Base-by-base conservation (phyloP, 2,888 invertebrate genomes). In the Pheosia gnoma region DNA sequence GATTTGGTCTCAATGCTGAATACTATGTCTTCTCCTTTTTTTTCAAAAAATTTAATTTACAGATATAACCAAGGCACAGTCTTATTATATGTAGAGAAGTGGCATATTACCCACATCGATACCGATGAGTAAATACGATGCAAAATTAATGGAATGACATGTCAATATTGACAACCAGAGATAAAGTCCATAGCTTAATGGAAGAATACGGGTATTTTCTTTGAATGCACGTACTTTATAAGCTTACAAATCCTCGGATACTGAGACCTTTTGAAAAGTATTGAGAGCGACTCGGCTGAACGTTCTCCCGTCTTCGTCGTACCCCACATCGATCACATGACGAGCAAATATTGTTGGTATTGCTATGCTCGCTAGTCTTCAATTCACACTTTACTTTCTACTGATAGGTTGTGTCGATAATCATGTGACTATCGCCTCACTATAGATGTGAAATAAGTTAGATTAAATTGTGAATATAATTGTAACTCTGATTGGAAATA, bases 321-420 rank as follows among this genome's bases (percentile, higher is more conserved):
- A 47, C 53, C 62, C 60, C 58, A 67, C 74, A 78, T 78, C 78
- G 68, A 78, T 78, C 78, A 78, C 61, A 59, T 68, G 63, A 74
- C 68, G 57, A 59, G 69, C 65, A 68, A 72, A 77, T 77, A 77
- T 65, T 70, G 61, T 63, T 57, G 60, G 63, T 61, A 57, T 60
- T 11, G 60, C 60, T 58, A 60, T 11, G 62, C 60, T 58, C 63
- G 66, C 62, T 56, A 55, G 49, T 59, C 56, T 70, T 68, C 65
- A 74, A 77, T 75, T 74, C 66, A 63, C 67, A 66, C 67, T 53
- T 61, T 53, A 57, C 61, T 68, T 65, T 61, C 62, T 62, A 60
- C 57, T 66, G 25, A 71, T 59, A 62, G 66, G 71, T 74, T 65
- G 56, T 64, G 56, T 53, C 38, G 52, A 58, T 57, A 56, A 60